Evolutionary conservation across 1,140 invertebrate species (phyloP).

Genomic region (Hormaphis cornu): DNA sequence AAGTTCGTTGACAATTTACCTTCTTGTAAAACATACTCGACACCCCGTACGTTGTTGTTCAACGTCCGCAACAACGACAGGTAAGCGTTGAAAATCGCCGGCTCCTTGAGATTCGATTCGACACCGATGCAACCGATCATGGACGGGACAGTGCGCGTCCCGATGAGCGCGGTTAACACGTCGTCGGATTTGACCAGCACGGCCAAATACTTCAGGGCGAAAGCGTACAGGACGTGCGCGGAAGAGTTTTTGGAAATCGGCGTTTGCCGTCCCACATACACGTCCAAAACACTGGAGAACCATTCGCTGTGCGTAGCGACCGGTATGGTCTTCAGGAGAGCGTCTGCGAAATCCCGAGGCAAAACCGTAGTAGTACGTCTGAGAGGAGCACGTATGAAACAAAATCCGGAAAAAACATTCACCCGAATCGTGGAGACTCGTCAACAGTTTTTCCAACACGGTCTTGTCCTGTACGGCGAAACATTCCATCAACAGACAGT

Average conservation of each 20-base stretch:
- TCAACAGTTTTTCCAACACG: constrained; percentile 3
- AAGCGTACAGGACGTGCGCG: neutral
- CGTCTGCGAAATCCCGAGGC: neutral
- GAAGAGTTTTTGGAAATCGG: neutral
- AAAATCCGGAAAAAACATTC: too few relatives aligned
- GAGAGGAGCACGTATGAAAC: too few relatives aligned
- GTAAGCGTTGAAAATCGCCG: constrained; percentile 12
- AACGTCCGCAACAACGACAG: neutral
- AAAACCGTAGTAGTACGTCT: too few relatives aligned
- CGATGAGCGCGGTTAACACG: neutral
- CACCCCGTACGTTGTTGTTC: neutral
- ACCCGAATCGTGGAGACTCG: neutral
- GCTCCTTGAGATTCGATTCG: neutral
- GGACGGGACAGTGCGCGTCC: neutral
- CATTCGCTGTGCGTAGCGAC: neutral
- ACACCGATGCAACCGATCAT: neutral
- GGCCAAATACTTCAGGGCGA: constrained; percentile 13
- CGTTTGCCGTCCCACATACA: neutral
- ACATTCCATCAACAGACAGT: neutral
- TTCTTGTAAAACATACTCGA: constrained; percentile 4
- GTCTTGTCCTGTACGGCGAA: constrained; percentile 11
- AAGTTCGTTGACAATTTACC: neutral
- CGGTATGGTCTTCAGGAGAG: neutral
- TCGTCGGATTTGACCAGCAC: neutral
- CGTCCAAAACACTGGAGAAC: neutral